Conservation (phyloP, 2,888 invertebrate genomes). For the Drosophila subsilvestris region DNA sequence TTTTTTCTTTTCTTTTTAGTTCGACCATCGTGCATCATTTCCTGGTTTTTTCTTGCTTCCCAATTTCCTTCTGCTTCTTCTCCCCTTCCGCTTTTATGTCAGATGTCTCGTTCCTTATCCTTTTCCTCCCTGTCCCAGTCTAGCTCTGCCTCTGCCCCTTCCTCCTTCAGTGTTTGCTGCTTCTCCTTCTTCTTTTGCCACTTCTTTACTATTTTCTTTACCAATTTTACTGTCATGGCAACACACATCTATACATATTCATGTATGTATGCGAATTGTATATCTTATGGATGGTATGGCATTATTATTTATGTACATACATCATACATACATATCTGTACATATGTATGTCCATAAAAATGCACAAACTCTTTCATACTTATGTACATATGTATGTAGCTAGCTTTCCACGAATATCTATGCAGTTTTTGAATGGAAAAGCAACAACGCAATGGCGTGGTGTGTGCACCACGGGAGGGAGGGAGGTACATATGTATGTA, state of each 20-base stretch:
- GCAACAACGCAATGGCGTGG: constrained; percentile 34
- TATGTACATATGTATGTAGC: neutral
- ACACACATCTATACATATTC: constrained; percentile 16
- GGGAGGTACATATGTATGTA: too few species aligned
- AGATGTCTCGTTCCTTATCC: too few species aligned
- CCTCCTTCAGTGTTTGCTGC: neutral
- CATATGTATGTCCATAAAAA: neutral
- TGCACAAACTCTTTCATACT: neutral
- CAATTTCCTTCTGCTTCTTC: neutral
- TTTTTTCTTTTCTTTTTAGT: too few species aligned
- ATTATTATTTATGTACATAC: constrained; percentile 41
- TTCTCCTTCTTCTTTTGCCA: constrained; percentile 1
- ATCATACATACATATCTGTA: neutral
- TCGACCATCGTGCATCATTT: too few species aligned
- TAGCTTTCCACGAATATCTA: constrained; percentile 11
- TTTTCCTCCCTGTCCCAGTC: too few species aligned
- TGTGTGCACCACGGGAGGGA: constrained; percentile 15
- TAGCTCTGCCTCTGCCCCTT: too few species aligned
- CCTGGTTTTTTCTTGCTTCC: constrained; percentile 4
- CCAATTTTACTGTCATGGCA: constrained; percentile 12
- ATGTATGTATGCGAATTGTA: constrained; percentile 25
- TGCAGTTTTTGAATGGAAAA: constrained; percentile 34
- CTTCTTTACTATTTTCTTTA: neutral
- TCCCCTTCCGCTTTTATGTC: neutral
- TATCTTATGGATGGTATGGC: constrained; percentile 12